Conservation (phyloP, 2,113 vertebrate genomes). For the Haplotaxodon microlepis region DNA sequence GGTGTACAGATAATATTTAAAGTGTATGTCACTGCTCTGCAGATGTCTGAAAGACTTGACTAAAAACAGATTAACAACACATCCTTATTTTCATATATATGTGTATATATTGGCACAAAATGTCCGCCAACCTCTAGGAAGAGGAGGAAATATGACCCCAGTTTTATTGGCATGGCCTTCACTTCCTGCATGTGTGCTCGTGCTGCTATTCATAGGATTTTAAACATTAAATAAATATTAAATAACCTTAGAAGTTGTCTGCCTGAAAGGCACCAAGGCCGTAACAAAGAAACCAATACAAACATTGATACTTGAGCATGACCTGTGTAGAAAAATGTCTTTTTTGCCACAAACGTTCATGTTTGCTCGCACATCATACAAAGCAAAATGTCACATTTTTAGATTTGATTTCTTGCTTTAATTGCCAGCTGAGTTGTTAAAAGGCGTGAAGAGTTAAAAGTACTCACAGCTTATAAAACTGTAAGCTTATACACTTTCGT, state of each 20-base stretch:
- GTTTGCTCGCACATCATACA: not conserved
- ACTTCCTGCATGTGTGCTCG: not conserved
- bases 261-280: not conserved
- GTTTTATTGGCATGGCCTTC: not conserved
- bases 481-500: accelerated
- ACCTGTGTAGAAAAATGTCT: not conserved
- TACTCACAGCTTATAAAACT: accelerated
- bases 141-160: not conserved
- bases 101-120: not conserved
- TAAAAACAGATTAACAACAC: not conserved
- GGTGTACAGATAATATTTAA: not conserved
- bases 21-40: not conserved
- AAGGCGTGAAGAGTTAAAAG: not conserved
- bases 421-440: accelerated
- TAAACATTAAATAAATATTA: not conserved
- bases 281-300: not conserved
- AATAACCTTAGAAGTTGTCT: not conserved
- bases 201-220: not conserved
- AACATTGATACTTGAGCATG: not conserved
- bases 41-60: not conserved
- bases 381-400: not conserved
- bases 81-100: not conserved
- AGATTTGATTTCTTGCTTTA: not conserved
- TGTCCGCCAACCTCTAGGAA: not conserved
- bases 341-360: not conserved